phyloP scores from a whole-genome alignment of 1,140 invertebrate genomes.

The Drosophila burlai region DNA sequence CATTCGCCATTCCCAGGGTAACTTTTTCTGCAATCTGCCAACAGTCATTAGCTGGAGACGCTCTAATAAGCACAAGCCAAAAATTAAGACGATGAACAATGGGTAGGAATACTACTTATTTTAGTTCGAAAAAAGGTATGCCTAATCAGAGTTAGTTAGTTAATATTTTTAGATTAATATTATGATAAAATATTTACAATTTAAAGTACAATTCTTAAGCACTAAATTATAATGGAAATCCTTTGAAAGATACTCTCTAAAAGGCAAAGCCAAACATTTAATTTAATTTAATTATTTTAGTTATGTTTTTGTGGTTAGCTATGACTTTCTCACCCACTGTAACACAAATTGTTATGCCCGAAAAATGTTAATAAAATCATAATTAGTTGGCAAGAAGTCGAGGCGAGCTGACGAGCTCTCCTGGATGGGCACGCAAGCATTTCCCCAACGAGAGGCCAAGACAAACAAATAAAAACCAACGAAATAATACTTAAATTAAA shows the following conservation, averaged over 20 bases:
- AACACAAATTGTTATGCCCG: slow-evolving; percentile 57
- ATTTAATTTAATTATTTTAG: background rate
- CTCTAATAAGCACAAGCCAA: slow-evolving; percentile 61
- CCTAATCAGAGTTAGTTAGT: background rate
- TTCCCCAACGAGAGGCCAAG: slow-evolving; percentile 20
- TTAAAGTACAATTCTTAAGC: background rate
- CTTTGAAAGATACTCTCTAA: background rate
- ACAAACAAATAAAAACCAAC: slow-evolving; percentile 20
- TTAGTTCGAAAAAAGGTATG: background rate
- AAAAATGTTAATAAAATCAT: slow-evolving; percentile 74
- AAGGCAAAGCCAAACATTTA: background rate
- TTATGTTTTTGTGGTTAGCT: background rate
- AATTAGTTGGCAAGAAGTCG: slow-evolving; percentile 30
- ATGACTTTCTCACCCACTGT: slow-evolving; percentile 16
- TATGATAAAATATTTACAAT: background rate
- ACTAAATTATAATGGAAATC: background rate
- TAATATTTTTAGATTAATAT: background rate
- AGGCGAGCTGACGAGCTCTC: slow-evolving; percentile 31
- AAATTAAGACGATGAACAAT: slow-evolving; percentile 41
- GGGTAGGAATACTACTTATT: background rate
- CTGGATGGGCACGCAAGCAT: slow-evolving; percentile 59
- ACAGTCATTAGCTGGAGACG: slow-evolving; percentile 61
- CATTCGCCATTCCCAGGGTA: slow-evolving; percentile 47
- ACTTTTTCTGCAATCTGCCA: slow-evolving; percentile 50
- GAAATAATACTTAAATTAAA: slow-evolving; percentile 48